Evolutionary conservation across 2,113 vertebrate genomes (phyloP).

Genomic region (Eretmochelys imbricata): DNA sequence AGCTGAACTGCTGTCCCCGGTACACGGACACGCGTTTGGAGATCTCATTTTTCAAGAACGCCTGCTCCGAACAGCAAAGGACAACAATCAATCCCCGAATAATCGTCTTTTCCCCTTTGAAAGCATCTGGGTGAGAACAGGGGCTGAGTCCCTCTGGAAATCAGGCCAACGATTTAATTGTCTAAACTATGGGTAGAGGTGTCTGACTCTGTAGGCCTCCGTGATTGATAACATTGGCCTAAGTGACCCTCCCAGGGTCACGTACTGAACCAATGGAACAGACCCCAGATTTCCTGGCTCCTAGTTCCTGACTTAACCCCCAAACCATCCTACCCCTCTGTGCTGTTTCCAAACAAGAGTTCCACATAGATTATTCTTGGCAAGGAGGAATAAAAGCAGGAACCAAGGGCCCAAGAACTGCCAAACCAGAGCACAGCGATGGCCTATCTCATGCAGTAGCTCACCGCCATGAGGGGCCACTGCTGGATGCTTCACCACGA

Average conservation of each 20-base stretch:
- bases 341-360: not conserved
- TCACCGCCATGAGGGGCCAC: not conserved
- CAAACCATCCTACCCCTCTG: not conserved
- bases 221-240: not conserved
- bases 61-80: not conserved
- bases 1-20: not conserved
- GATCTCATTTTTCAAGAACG: not conserved
- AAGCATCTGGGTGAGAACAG: not conserved
- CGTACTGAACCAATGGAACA: not conserved
- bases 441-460: not conserved
- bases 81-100: not conserved
- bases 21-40: not conserved
- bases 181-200: not conserved
- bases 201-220: not conserved
- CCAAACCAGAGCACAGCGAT: not conserved
- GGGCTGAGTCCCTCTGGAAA: not conserved
- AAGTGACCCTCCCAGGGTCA: not conserved
- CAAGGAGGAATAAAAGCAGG: not conserved
- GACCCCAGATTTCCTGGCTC: not conserved
- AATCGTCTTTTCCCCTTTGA: not conserved
- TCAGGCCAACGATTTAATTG: not conserved
- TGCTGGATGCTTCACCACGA: not conserved
- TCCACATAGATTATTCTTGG: not conserved
- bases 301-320: not conserved
- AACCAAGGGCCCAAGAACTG: not conserved